A percentile compares a stretch with the other conserved stretches of the same genome.
phyloP scores from a whole-genome alignment of 2,888 invertebrate species.

The Eilema depressum region DNA sequence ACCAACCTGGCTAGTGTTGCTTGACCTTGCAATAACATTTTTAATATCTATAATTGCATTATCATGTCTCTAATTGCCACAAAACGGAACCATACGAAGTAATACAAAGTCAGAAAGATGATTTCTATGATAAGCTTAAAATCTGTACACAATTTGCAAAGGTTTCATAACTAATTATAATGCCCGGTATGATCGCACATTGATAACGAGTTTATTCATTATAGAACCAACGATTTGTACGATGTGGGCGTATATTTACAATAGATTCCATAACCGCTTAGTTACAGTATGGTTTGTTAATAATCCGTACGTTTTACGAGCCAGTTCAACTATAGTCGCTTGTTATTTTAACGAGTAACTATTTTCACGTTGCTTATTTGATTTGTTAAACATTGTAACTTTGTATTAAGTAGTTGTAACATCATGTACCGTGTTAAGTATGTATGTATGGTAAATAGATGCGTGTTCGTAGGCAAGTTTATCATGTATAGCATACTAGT shows the following conservation, averaged over 20 bases:
- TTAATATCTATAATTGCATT: background rate
- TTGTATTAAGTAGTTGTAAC: background rate
- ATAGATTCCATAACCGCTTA: constrained; percentile 7
- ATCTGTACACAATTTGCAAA: background rate
- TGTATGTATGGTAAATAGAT: background rate
- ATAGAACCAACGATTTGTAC: background rate
- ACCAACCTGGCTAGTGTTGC: background rate
- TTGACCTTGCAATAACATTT: background rate
- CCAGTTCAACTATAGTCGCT: constrained; percentile 35
- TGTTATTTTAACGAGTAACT: constrained; percentile 37
- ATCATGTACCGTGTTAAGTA: constrained; percentile 2
- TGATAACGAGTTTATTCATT: background rate
- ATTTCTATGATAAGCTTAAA: background rate
- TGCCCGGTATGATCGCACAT: background rate
- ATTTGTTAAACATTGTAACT: background rate
- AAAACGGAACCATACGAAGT: background rate
- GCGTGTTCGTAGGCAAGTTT: background rate
- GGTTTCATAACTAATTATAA: background rate
- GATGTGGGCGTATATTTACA: background rate
- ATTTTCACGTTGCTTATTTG: constrained; percentile 8
- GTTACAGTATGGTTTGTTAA: constrained; percentile 32
- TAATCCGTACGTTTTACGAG: constrained; percentile 41
- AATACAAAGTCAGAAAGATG: background rate
- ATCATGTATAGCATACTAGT: background rate
- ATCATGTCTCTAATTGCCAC: background rate